Percentiles rank a stretch among this genome's conserved stretches.
phyloP scores from a whole-genome alignment of 2,888 invertebrate species.

The Geotrupes spiniger region DNA sequence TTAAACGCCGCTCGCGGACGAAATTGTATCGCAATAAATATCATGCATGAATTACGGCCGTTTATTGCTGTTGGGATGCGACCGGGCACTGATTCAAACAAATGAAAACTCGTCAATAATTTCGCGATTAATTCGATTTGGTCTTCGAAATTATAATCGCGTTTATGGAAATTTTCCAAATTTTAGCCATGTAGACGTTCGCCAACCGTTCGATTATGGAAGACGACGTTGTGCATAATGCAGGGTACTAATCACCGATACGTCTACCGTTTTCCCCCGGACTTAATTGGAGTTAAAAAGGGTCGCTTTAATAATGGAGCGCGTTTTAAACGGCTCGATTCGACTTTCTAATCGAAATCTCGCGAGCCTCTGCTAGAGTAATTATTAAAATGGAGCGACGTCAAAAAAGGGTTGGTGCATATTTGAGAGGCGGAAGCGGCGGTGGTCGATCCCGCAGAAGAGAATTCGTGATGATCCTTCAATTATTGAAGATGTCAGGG shows the following conservation, averaged over 20 bases:
- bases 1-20: too few species aligned
- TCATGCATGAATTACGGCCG: too few species aligned
- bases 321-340: constrained; percentile 40
- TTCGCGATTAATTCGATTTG: too few species aligned
- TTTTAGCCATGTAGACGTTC: too few species aligned
- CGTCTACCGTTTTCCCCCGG: constrained; percentile 35
- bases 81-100: too few species aligned
- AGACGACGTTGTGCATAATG: constrained; percentile 31
- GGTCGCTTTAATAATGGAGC: constrained; percentile 44
- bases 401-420: constrained; percentile 37
- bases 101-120: too few species aligned
- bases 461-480: background rate
- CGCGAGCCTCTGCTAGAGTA: constrained; percentile 25
- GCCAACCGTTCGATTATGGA: too few species aligned
- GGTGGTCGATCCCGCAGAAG: background rate
- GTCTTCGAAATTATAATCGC: too few species aligned
- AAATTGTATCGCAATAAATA: too few species aligned
- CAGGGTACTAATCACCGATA: constrained; percentile 41
- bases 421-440: constrained; percentile 9
- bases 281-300: constrained; percentile 49
- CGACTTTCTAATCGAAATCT: constrained; percentile 15
- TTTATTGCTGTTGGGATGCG: too few species aligned
- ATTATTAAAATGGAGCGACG: constrained; percentile 45
- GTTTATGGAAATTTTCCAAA: too few species aligned
- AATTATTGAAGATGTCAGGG: constrained; percentile 4